phyloP scores from a whole-genome alignment of 2,797 vertebrate species.

The Sarcoramphus papa region DNA sequence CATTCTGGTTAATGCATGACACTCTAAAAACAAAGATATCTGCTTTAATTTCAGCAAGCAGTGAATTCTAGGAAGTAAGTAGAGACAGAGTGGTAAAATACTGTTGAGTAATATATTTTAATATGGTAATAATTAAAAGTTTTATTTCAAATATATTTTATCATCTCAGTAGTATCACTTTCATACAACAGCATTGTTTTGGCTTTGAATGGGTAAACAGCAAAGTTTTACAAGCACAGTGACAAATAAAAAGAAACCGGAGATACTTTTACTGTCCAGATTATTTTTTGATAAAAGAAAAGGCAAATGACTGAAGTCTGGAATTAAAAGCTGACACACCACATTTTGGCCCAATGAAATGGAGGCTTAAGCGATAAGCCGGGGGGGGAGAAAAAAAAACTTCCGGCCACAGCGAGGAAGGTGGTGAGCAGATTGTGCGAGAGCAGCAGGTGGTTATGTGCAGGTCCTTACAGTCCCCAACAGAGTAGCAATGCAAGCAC shows the following conservation, averaged over 20 bases:
- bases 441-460: neutral
- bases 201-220: neutral
- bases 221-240: neutral
- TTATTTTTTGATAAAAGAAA: neutral
- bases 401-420: neutral
- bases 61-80: neutral
- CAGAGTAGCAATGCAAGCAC: neutral
- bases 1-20: neutral
- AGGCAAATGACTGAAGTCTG: neutral
- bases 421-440: neutral
- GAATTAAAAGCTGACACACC: neutral
- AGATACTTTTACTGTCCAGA: neutral
- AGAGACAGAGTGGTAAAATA: neutral
- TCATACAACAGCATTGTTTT: neutral
- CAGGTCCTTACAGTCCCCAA: neutral
- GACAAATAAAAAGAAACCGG: neutral
- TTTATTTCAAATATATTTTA: neutral
- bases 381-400: neutral
- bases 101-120: neutral
- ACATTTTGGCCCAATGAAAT: neutral
- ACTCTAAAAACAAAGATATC: neutral
- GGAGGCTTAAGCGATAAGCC: neutral
- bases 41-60: neutral
- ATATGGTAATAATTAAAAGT: neutral
- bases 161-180: neutral